Base-by-base conservation (phyloP, 2,797 vertebrate genomes). In the Periparus ater region DNA sequence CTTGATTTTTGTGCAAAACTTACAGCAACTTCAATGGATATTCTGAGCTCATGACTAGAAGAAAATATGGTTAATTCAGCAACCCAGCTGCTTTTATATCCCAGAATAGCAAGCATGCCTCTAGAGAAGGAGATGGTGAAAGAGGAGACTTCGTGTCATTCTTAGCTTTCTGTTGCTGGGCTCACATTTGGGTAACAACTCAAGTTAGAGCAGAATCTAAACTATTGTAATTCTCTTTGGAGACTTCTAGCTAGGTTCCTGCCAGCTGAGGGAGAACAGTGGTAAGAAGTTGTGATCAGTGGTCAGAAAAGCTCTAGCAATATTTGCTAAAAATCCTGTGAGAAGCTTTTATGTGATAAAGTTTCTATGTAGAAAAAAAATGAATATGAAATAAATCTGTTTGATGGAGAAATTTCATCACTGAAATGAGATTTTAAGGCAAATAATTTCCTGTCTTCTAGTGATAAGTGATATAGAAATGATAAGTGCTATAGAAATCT, bases 1-100 rank as follows among this genome's bases (percentile, higher is more conserved):
- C 94, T 96, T 91, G 89, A 94, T 95, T 96, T 96, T 89, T 92
- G 88, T 95, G 93, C 79, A 97, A 91, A 97, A 94, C 89, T 95
- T 96, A 94, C 85, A 95, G 74, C 85, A 95, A 96, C 95, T 94
- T 94, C 81, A 45, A 25, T 87, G 80, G 91, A 88, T 93, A 96
- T 94, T 96, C 81, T 90, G 54, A 92, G 85, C 89, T 96, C 80
- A 77, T 72, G 70, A 95, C 88, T 96, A 88, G 71, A 95, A 68
- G 66, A 96, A 96, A 96, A 96, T 96, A 96, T 94, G 95, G 93
- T 94, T 94, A 89, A 93, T 94, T 95, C 94, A 94, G 88, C 93
- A 96, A 83, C 83, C 83, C 93, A 95, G 95, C 50, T 96, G 94
- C 92, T 94, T 84, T 93, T 91, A 74, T 80, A 94, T 95, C 89